Base-by-base conservation (phyloP, 2,888 invertebrate genomes). In the Parnassius smintheus region DNA sequence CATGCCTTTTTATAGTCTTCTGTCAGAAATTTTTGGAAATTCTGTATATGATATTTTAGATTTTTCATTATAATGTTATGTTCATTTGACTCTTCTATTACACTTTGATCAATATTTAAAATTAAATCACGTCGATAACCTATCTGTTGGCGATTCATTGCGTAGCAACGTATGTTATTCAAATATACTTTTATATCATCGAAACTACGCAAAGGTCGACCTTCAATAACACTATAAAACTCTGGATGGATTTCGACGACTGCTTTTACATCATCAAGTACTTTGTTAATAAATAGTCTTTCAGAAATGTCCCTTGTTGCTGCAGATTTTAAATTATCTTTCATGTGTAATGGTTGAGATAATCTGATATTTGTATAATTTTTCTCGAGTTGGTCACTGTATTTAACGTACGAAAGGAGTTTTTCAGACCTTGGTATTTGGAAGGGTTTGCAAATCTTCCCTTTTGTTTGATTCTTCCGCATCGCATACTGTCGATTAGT, bases 161-260 rank as follows among this genome's bases (percentile, higher is more conserved):
- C 85, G 68, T 92, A 91, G n/a, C 78, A 73, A 42, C 92, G 84
- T 61, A 91, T 88, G 63, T 93, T 92, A 45, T 86, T 85, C 3
- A 94, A 77, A 73, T 95, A 95, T 9, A 93, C 87, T 68, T 91
- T 87, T 56, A 93, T 87, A 65, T 93, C 93, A 67, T 94, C 93
- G 68, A 91, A 92, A 70, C 93, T 92, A 57, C 92, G 86, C 41
- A 94, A 86, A 0, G 94, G 93, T 45, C 94, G 89, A 9, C 94
- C 94, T 78, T 93, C 92, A 46, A 94, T 90, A 48, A 93, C 92
- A 1, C 92, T 91, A 75, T 94, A 95, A 78, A 94, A 95, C 67
- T 93, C 92, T 0, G 94, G 93, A 76, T 95, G 94, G 49, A 95
- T 90, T 79, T 95, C 94, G 13, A 93, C 87, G 56, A 95, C 93